phyloP scores from a whole-genome alignment of 2,888 invertebrate genomes.

The Thereva nobilitata region DNA sequence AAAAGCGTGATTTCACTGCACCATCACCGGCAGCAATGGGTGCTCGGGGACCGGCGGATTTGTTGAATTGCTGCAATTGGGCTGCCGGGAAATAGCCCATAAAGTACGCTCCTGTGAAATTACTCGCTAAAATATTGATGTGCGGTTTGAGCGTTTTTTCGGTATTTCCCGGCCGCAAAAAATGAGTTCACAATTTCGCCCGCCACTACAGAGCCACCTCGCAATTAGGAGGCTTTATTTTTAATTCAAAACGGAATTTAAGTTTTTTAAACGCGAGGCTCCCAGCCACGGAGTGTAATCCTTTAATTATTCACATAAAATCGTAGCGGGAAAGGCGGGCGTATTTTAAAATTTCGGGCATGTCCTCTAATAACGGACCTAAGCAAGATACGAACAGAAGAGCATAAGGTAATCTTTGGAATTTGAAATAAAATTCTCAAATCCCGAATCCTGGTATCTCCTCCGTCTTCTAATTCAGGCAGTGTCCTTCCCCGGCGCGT shows the following conservation, averaged over 20 bases:
- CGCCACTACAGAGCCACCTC: background rate
- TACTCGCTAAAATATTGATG: constrained; percentile 42
- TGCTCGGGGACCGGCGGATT: constrained; percentile 25
- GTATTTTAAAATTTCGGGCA: too few species aligned
- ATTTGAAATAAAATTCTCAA: constrained; percentile 23
- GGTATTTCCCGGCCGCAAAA: background rate
- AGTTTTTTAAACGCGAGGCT: too few species aligned
- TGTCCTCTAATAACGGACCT: too few species aligned
- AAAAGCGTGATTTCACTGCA: constrained; percentile 5
- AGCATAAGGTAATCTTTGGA: constrained; percentile 16
- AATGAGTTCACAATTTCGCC: constrained; percentile 10
- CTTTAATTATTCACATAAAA: too few species aligned
- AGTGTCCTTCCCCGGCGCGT: constrained; percentile 34
- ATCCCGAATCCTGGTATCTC: constrained; percentile 21
- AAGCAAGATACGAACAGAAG: too few species aligned
- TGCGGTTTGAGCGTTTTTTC: constrained; percentile 38
- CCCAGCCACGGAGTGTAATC: too few species aligned
- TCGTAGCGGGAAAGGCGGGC: too few species aligned
- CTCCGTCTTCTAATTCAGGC: constrained; percentile 31
- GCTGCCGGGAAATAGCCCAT: constrained; percentile 38
- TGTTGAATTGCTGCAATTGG: constrained; percentile 41
- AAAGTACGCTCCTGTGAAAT: constrained; percentile 42
- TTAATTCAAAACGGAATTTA: too few species aligned
- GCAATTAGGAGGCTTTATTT: too few species aligned
- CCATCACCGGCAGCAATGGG: background rate